Evolutionary conservation across 2,797 vertebrate species (phyloP).

Genomic region (Myripristis murdjan): DNA sequence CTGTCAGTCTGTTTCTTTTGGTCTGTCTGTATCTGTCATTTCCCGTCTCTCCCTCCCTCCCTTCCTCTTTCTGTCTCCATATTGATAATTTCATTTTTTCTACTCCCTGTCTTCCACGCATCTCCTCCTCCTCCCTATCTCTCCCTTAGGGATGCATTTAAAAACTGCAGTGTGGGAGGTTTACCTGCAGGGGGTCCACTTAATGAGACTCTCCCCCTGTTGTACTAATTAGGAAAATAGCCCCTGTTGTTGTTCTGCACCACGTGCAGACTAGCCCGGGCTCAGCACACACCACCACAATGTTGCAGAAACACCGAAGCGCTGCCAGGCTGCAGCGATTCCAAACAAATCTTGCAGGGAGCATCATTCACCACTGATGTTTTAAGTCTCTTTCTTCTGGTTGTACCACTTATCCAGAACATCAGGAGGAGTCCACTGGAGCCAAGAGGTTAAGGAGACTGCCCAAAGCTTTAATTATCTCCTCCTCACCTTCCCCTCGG

Average conservation of each 20-base stretch:
- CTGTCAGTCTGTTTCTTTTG: constrained; percentile 27
- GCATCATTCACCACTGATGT: not conserved
- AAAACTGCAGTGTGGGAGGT: constrained; percentile 40
- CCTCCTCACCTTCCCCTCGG: constrained; percentile 19
- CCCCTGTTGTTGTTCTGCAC: constrained; percentile 38
- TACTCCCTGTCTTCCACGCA: not conserved
- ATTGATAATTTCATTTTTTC: not conserved
- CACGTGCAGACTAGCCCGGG: constrained; percentile 19
- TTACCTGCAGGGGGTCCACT: constrained; percentile 54
- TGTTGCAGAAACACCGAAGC: not conserved
- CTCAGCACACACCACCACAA: not conserved
- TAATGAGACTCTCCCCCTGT: constrained; percentile 52
- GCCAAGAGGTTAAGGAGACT: constrained; percentile 7
- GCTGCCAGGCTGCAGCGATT: constrained; percentile 9
- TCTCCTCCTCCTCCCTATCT: not conserved
- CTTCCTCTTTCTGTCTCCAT: not conserved
- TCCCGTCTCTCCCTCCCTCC: not conserved
- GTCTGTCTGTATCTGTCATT: constrained; percentile 17
- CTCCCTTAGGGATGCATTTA: constrained; percentile 5
- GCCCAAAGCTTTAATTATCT: constrained; percentile 31
- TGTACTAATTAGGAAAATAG: constrained; percentile 53
- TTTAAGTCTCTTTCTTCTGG: not conserved
- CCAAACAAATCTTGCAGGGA: constrained; percentile 10
- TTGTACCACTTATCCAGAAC: constrained; percentile 14
- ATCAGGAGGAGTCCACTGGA: constrained; percentile 5